Percentiles rank a stretch among this genome's conserved stretches.
These are phyloP conservation scores for Macquaria ambigua DNA, from an alignment of 2,113 vertebrate species.

Conservation along the genomic window DNA sequence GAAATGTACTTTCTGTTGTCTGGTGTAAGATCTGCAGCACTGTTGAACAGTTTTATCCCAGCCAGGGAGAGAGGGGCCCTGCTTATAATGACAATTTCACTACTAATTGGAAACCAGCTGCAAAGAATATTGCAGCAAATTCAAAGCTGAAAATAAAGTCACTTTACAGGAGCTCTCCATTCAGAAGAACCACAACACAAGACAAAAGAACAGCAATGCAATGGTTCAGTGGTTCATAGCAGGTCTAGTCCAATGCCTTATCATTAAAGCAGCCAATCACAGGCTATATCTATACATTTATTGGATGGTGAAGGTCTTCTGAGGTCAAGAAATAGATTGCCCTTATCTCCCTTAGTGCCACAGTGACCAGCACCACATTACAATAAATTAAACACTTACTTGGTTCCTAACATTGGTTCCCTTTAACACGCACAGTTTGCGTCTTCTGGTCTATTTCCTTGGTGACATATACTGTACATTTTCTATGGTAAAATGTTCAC, in stretches of 20 bases:
- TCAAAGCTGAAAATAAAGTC: not conserved
- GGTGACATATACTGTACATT: not conserved
- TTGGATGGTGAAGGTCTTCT: no score
- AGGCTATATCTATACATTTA: no score
- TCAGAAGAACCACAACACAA: not conserved
- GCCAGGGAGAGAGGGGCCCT: not conserved
- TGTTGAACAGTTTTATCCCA: not conserved
- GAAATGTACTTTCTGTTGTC: not conserved
- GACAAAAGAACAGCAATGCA: no score
- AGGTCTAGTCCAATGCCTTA: no score
- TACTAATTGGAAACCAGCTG: not conserved
- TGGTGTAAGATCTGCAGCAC: not conserved
- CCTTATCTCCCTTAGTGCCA: not conserved
- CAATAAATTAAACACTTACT: not conserved
- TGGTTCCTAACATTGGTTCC: not conserved
- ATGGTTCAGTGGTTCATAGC: no score
- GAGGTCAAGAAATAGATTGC: no score
- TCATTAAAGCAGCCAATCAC: no score
- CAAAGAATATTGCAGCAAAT: not conserved
- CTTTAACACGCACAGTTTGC: not conserved
- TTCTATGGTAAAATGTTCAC: not conserved
- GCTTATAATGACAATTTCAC: no score
- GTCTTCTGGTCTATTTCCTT: not conserved
- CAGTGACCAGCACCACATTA: not conserved
- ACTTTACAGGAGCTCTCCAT: not conserved